Conservation (phyloP, 2,797 vertebrate genomes). For the Avahi laniger region DNA sequence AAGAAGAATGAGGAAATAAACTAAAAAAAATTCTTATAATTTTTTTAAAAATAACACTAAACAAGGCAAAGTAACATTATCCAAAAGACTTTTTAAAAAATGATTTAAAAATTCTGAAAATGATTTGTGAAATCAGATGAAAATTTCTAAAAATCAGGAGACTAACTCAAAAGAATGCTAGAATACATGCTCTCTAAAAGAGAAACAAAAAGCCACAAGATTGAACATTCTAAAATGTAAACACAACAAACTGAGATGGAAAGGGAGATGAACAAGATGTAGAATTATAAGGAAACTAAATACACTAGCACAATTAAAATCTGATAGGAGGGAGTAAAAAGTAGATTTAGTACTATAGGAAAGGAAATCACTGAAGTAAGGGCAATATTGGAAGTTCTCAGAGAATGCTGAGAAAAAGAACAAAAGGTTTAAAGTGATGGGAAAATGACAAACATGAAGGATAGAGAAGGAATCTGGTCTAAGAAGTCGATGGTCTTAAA, state of each 20-base stretch:
- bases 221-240: neutral
- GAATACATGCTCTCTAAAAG: neutral
- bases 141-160: neutral
- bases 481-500: neutral
- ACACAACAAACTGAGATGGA: neutral
- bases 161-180: neutral
- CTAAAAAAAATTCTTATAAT: neutral
- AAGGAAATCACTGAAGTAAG: neutral
- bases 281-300: neutral
- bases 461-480: neutral
- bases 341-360: neutral
- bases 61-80: slow-evolving; percentile 33
- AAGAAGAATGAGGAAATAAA: neutral
- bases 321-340: neutral
- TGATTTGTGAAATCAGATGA: slow-evolving; percentile 15
- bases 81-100: neutral
- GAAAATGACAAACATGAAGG: neutral
- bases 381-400: neutral
- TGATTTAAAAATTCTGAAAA: slow-evolving; percentile 6
- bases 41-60: neutral
- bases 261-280: neutral
- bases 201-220: neutral
- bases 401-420: neutral
- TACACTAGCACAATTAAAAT: neutral
- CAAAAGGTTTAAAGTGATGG: neutral